Conservation (phyloP, 1,140 invertebrate species). For the Scaptomyza hsui region DNA sequence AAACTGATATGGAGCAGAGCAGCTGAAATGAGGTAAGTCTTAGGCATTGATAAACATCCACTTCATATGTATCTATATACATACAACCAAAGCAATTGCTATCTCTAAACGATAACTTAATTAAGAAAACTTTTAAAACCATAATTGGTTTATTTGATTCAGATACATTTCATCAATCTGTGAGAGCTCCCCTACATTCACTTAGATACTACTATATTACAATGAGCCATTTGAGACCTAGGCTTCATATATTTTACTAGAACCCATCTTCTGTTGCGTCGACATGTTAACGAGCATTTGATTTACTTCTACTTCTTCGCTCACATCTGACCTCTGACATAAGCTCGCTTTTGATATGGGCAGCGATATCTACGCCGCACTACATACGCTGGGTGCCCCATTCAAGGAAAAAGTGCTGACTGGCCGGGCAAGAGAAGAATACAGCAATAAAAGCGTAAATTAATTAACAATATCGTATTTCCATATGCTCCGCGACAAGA, state of each 20-base stretch:
- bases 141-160: background rate
- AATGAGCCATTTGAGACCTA: no score
- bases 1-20: no score
- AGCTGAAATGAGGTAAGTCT: no score
- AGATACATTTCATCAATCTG: background rate
- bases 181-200: background rate
- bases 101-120: no score
- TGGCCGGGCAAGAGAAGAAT: constrained; percentile 24
- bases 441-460: constrained; percentile 71
- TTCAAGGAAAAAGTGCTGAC: constrained; percentile 48
- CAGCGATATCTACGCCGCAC: constrained; percentile 15
- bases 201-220: background rate
- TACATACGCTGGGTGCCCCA: background rate
- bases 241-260: background rate
- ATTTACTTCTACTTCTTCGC: constrained; percentile 47
- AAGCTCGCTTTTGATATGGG: constrained; percentile 64
- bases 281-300: constrained; percentile 57
- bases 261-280: background rate
- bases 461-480: constrained; percentile 80
- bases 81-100: no score
- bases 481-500: constrained; percentile 43
- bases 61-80: no score
- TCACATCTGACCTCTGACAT: constrained; percentile 50
- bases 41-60: no score
- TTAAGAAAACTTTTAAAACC: no score